Conservation (phyloP, 2,888 invertebrate genomes). For the Heliconius erato region DNA sequence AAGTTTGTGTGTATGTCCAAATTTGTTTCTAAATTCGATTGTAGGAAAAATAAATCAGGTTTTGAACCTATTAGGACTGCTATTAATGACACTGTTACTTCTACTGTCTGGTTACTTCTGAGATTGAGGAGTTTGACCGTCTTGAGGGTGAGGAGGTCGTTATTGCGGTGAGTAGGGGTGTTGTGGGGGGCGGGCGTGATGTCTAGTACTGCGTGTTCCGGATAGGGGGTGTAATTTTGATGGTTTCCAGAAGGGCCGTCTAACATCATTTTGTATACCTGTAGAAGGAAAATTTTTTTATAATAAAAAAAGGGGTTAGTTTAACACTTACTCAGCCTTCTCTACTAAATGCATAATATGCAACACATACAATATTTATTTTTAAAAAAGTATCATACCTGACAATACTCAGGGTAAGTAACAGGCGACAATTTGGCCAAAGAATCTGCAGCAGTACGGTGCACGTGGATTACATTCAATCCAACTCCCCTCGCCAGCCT, state of each 20-base stretch:
- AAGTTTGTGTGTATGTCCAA: slow-evolving; percentile 66
- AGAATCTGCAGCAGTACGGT: slow-evolving; percentile 88
- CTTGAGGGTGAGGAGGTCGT: slow-evolving; percentile 70
- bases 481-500: slow-evolving; percentile 88
- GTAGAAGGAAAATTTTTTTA: slow-evolving; percentile 53
- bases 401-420: slow-evolving; percentile 95
- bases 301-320: no score
- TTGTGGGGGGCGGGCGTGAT: slow-evolving; percentile 72
- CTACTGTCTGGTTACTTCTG: slow-evolving; percentile 79
- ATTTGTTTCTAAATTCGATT: slow-evolving; percentile 76
- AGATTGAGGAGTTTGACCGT: slow-evolving; percentile 84
- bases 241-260: slow-evolving; percentile 87
- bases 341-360: neutral
- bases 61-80: slow-evolving; percentile 93
- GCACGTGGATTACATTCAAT: slow-evolving; percentile 91
- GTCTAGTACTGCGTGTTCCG: slow-evolving; percentile 88
- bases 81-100: slow-evolving; percentile 88
- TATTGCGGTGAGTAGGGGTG: slow-evolving; percentile 50
- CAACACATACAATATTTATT: slow-evolving; percentile 40
- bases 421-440: slow-evolving; percentile 89
- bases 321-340: neutral
- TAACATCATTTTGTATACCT: slow-evolving; percentile 93
- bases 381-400: slow-evolving; percentile 74
- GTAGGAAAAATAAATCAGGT: slow-evolving; percentile 92
- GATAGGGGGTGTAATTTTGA: slow-evolving; percentile 90